Evolutionary conservation across 2,797 vertebrate species (phyloP), one percentile per base, ranked within the genome.

Genomic region (Rhinatrema bivittatum): DNA sequence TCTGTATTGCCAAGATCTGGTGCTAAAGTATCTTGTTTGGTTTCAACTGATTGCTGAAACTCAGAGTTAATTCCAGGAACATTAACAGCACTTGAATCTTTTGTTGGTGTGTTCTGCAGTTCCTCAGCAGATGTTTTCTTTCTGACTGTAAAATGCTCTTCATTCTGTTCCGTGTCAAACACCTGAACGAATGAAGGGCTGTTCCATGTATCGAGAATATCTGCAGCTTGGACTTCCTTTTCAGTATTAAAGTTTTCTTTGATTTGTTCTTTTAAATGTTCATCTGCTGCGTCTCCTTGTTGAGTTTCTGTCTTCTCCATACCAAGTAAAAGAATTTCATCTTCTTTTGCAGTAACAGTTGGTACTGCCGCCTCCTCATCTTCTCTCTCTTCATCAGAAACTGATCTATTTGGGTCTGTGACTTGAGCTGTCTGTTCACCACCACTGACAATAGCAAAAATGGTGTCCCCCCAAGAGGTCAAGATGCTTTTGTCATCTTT

Each of bases 391-490:
- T 75, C 74, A 29, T 72, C 49, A 12, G 67, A 60, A 2, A 80
- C 53, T 0, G 29, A 47, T 10, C 56, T 68, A 20, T 84, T 75
- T 6, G 56, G 64, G 38, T 28, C 61, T 13, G 49, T 10, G 36
- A 53, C 29, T 2, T 62, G 46, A 26, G 16, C 13, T 0, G 7
- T 68, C 6, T 32, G 64, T 52, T 80, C 60, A 17, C 60, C 78
- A 6, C 71, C 79, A 9, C 65, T 74, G 23, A 87, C 76, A 21
- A 72, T 62, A n/a, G 84, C 77, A 60, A 84, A 74, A 36, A 78
- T 50, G 1, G 60, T 62, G 46, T 85, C 84, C 20, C 78, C 79
- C 29, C 74, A 24, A 22, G 68, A 34, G 6, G 77, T 66, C 30
- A 70, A 60, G 31, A 63, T 14, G 42, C 65, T 65, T 40, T 65